Evolutionary conservation across 2,888 invertebrate genomes (phyloP).

Genomic region (Flexamia atlantica): DNA sequence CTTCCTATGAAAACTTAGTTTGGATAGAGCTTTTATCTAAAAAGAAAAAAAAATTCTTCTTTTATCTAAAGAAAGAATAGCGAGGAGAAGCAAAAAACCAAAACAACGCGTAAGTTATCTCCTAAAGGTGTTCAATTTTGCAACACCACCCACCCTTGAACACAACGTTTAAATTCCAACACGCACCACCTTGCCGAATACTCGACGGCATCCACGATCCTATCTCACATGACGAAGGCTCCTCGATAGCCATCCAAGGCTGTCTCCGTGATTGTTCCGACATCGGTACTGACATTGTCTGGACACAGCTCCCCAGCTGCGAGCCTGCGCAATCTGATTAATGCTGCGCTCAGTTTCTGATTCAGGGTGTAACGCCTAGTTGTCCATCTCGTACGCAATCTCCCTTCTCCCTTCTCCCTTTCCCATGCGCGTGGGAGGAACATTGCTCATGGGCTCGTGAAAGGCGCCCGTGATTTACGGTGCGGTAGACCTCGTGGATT

Average conservation of each 20-base stretch:
- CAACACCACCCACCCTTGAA: not conserved
- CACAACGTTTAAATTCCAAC: not conserved
- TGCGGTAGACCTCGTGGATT: constrained; percentile 20
- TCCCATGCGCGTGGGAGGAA: not conserved
- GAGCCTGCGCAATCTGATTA: not conserved
- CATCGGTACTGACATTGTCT: not conserved
- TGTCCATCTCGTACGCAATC: constrained; percentile 17
- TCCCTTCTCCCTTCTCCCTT: not conserved
- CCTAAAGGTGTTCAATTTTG: no score
- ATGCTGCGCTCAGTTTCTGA: constrained; percentile 13
- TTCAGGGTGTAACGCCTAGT: constrained; percentile 19
- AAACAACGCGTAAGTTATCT: no score
- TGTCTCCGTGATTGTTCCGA: not conserved
- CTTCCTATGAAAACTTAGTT: no score
- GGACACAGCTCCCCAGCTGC: not conserved
- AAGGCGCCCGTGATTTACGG: not conserved
- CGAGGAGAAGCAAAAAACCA: no score
- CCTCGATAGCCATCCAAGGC: constrained; percentile 15
- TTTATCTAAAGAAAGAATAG: no score
- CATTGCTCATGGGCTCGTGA: not conserved
- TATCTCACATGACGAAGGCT: constrained; percentile 4
- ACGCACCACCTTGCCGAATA: not conserved
- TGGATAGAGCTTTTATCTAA: no score
- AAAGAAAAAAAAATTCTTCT: no score
- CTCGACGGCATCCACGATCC: not conserved